phyloP scores from a whole-genome alignment of 2,888 invertebrate genomes.

The Caenorhabditis afra region DNA sequence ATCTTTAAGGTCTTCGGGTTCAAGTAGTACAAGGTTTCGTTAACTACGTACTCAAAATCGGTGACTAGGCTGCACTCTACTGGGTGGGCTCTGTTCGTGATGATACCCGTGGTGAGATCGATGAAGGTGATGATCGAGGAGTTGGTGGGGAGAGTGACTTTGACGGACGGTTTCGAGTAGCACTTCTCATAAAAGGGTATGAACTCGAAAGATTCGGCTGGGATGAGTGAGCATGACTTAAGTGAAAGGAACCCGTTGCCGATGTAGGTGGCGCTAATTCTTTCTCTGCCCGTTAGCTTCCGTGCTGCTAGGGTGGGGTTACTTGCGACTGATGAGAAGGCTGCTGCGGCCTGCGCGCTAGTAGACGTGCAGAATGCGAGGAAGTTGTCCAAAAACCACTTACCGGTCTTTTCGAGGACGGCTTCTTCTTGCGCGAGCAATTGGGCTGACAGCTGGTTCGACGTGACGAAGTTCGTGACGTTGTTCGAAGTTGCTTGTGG shows the following conservation, averaged over 20 bases:
- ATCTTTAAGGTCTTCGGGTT: conserved; percentile 5
- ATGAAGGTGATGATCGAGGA: conserved; percentile 3
- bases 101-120: conserved; percentile 3
- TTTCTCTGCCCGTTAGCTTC: no score
- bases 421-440: no score
- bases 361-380: no score
- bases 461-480: no score
- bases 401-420: no score
- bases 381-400: no score
- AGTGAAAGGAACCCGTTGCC: conserved; percentile 8
- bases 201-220: not conserved
- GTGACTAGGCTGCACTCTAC: not conserved
- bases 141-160: conserved; percentile 4
- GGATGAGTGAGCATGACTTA: not conserved
- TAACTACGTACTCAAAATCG: not conserved
- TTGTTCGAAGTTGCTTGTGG: no score
- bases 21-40: not conserved
- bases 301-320: no score
- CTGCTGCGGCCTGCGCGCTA: no score
- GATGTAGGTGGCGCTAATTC: not conserved
- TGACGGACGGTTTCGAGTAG: conserved; percentile 12
- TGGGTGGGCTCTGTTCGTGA: not conserved
- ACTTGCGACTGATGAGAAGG: no score
- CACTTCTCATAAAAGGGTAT: conserved; percentile 16
- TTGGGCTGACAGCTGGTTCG: no score